Percentiles rank a stretch among this genome's conserved stretches.
phyloP scores from a whole-genome alignment of 1,140 invertebrate species.

The Bombyx mandarina region DNA sequence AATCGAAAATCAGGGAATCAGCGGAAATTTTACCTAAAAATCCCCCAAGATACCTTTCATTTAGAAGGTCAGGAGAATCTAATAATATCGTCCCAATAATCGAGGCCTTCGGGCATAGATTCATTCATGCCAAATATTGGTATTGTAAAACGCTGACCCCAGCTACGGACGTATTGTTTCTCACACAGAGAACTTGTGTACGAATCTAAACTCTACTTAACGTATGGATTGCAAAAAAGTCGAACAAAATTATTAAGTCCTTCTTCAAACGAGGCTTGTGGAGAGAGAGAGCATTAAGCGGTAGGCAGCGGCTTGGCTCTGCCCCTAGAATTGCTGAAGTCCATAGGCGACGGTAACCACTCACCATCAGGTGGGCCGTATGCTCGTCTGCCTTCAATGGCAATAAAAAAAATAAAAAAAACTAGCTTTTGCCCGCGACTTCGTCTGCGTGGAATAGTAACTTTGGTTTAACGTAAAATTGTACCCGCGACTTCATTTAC shows the following conservation, averaged over 20 bases:
- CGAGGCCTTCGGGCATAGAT: not conserved
- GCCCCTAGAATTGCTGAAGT: too few relatives aligned
- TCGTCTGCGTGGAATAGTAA: not conserved
- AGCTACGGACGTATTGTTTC: not conserved
- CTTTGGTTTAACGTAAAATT: not conserved
- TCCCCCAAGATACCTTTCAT: too few relatives aligned
- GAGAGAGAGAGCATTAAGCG: not conserved
- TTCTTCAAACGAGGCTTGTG: not conserved
- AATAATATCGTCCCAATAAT: not conserved
- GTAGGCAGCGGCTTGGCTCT: too few relatives aligned
- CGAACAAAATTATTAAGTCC: too few relatives aligned
- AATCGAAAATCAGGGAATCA: not conserved
- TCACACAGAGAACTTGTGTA: not conserved
- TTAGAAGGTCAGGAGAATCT: not conserved
- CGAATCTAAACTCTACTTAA: not conserved
- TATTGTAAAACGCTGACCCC: conserved; percentile 1
- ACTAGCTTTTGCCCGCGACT: too few relatives aligned
- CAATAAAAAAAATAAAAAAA: too few relatives aligned
- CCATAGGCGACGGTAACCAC: too few relatives aligned
- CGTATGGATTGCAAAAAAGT: not conserved
- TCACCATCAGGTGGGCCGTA: too few relatives aligned
- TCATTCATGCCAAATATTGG: not conserved
- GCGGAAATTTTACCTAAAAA: not conserved
- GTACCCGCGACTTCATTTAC: too few relatives aligned
- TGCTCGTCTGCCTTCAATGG: too few relatives aligned